A percentile compares a stretch with the other conserved stretches of the same genome.
Conservation (phyloP, 1,140 invertebrate species). For the Brachionus paranguensis region DNA sequence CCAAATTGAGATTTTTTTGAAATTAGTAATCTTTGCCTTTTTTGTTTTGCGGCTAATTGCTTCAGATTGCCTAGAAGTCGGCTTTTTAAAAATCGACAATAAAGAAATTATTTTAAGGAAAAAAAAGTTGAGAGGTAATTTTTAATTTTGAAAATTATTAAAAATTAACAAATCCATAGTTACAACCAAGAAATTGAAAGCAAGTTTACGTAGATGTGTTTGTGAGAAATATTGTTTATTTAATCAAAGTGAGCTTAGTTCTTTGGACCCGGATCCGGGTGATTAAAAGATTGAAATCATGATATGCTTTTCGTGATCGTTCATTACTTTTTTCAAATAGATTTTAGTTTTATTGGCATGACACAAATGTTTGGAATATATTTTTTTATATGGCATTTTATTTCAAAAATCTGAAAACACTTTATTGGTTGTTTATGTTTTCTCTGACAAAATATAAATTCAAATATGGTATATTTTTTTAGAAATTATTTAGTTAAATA, state of each 20-base stretch:
- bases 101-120: constrained; percentile 4
- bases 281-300: constrained; percentile 3
- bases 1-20: not conserved
- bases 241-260: not conserved
- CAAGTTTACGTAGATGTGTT: not conserved
- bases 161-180: constrained; percentile 34
- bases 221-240: not conserved
- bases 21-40: not conserved
- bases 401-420: not conserved
- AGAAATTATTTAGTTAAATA: not conserved
- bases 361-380: not conserved
- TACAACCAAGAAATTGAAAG: constrained; percentile 21
- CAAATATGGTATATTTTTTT: not conserved
- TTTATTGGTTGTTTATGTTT: not conserved
- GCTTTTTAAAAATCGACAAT: not conserved
- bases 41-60: not conserved
- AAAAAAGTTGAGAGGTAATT: constrained; percentile 10
- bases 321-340: not conserved
- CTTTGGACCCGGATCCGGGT: not conserved
- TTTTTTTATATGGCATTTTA: not conserved
- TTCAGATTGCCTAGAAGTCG: not conserved
- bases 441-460: not conserved
- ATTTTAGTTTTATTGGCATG: not conserved
- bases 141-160: not conserved
- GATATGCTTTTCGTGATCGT: not conserved